Base-by-base conservation (phyloP, 2,888 invertebrate genomes). In the Petrophora chlorosata region DNA sequence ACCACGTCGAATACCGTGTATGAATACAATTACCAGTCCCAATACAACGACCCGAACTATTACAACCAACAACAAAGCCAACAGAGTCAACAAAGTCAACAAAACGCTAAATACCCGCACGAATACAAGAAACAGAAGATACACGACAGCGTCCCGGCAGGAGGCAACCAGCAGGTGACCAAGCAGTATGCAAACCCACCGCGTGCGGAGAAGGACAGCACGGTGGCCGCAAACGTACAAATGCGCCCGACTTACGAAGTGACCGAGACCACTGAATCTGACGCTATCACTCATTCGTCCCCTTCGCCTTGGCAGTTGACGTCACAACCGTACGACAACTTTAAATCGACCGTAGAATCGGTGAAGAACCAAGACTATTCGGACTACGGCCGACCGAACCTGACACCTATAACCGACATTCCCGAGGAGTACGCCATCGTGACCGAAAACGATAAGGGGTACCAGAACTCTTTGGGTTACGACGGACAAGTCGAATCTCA, bases 371-470 rank as follows among this genome's bases (percentile, higher is more conserved):
- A 73, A 34, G 77, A 76, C 14, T 75, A 73, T 14, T 68, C 68
- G 19, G 62, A 70, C 8, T 74, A 72, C 48, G 68, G 64, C 46
- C 78, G 74, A 53, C 81, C 79, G n/a, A 73, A 68, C 1, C 76
- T 79, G 22, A 82, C 81, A 1, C 60, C 75, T 1, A 59, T 71
- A 34, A 65, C 86, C 16, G 79, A 82, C n/a, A 59, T 76, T 9
- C 76, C 80, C 7, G 88, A 88, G 61, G 86, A 87, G 64, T 84
- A 78, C 56, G 76, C 85, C 38, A 86, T 87, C 58, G 85, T 88
- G 39, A 88, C 89, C 32, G 87, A 90, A 68, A 74, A 73, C 51
- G 85, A 87, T 22, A 85, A 85, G 57, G 80, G 70, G 65, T 82
- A 82, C 69, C 85, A 81, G 53, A 87, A 86, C 73, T 81, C 79